phyloP scores from a whole-genome alignment of 2,113 vertebrate species.

The Psittacula cyanocephala region DNA sequence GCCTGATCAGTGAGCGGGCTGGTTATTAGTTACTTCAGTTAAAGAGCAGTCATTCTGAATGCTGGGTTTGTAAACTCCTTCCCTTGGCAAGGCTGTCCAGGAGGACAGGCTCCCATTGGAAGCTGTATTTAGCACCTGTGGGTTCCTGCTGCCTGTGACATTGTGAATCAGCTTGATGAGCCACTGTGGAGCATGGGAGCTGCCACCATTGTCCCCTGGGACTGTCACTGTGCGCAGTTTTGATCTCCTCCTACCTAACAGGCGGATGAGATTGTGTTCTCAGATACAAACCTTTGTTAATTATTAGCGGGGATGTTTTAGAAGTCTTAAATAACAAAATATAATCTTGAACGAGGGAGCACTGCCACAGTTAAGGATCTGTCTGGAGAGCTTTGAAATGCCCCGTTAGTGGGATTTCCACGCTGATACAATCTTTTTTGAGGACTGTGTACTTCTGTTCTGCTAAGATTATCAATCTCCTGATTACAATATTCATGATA shows the following conservation, averaged over 20 bases:
- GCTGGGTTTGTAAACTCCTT: not conserved
- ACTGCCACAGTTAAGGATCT: slow-evolving; percentile 57
- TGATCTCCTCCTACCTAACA: slow-evolving; percentile 39
- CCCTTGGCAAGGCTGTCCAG: not conserved
- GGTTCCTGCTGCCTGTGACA: not conserved
- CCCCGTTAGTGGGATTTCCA: slow-evolving; percentile 59
- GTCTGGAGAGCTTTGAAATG: slow-evolving; percentile 62
- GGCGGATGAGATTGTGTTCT: slow-evolving; percentile 2
- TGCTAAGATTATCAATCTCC: slow-evolving; percentile 52
- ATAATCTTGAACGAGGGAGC: slow-evolving; percentile 1
- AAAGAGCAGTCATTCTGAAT: not conserved
- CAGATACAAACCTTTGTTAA: slow-evolving; percentile 21
- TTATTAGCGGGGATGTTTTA: slow-evolving; percentile 1
- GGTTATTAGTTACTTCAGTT: not conserved
- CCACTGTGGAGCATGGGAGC: not conserved
- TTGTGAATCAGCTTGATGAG: slow-evolving; percentile 1
- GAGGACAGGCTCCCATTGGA: not conserved
- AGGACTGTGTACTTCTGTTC: slow-evolving; percentile 24
- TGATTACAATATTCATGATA: slow-evolving; percentile 64
- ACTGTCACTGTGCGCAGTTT: not conserved
- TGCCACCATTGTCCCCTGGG: not conserved
- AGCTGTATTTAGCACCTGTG: not conserved
- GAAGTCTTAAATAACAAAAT: not conserved
- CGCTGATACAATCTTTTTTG: slow-evolving; percentile 64
- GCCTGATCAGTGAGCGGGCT: not conserved